These are phyloP conservation scores for Puma concolor DNA, from an alignment of 2,113 vertebrate species.

Conservation along the genomic window DNA sequence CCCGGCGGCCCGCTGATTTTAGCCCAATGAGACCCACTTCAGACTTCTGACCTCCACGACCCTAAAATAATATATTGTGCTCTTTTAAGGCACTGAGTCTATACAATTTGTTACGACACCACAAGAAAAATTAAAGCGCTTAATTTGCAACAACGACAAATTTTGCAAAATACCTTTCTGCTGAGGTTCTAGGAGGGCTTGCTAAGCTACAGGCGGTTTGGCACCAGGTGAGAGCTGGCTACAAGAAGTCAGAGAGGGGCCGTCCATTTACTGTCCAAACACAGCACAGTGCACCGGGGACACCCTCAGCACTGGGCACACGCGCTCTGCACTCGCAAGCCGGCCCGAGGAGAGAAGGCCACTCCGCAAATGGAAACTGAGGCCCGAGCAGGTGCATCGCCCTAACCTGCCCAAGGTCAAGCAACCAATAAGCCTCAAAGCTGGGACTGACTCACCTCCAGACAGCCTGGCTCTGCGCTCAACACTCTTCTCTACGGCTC, in stretches of 20 bases:
- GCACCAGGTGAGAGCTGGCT: background rate
- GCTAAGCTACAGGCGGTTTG: background rate
- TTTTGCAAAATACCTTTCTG: background rate
- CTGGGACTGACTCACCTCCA: too few relatives aligned
- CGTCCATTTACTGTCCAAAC: rapidly evolving
- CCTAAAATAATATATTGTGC: background rate
- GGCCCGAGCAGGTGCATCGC: too few relatives aligned
- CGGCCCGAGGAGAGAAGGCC: background rate
- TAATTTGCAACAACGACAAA: background rate
- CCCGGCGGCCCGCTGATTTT: background rate
- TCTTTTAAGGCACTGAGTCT: background rate
- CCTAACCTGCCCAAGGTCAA: background rate
- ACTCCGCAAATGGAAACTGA: background rate
- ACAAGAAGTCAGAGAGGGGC: background rate
- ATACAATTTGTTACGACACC: background rate
- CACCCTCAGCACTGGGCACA: rapidly evolving
- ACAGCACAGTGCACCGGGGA: too few relatives aligned
- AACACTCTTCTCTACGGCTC: too few relatives aligned
- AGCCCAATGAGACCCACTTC: background rate
- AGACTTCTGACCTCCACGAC: background rate
- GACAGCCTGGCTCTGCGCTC: background rate
- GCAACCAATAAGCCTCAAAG: background rate
- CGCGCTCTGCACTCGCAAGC: background rate
- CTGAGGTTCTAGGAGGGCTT: background rate
- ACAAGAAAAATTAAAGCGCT: background rate